Evolutionary conservation across 1,140 invertebrate genomes (phyloP).

Genomic region (Cherax destructor): DNA sequence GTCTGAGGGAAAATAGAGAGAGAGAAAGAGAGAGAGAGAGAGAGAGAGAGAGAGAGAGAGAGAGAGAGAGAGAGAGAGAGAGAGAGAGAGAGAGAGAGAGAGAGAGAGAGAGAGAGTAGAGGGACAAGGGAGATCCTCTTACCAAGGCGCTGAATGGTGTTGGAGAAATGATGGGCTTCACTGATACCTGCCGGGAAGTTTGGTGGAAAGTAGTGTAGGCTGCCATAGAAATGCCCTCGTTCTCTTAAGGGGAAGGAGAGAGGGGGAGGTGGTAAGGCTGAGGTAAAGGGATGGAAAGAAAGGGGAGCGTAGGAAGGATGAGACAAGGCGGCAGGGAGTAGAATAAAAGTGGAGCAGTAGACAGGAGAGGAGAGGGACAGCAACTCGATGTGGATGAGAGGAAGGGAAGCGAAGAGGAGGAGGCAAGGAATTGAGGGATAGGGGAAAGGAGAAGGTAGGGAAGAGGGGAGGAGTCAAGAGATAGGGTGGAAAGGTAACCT

Average conservation of each 20-base stretch:
- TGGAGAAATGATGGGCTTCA: too few species aligned
- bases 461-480: not conserved
- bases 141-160: too few species aligned
- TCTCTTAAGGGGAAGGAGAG: not conserved
- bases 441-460: not conserved
- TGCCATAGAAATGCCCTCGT: too few species aligned
- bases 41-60: too few species aligned
- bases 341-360: not conserved
- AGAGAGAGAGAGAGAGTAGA: too few species aligned
- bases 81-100: too few species aligned
- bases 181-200: too few species aligned
- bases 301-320: not conserved
- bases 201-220: too few species aligned
- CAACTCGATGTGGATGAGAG: not conserved
- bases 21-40: too few species aligned
- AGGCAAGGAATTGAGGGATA: not conserved
- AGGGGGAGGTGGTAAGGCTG: not conserved
- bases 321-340: not conserved
- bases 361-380: not conserved
- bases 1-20: too few species aligned
- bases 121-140: too few species aligned
- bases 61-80: too few species aligned
- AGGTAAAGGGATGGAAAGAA: not conserved
- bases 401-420: not conserved
- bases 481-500: not conserved